Evolutionary conservation across 2,113 vertebrate species (phyloP).

Genomic region (Chloebia gouldiae): DNA sequence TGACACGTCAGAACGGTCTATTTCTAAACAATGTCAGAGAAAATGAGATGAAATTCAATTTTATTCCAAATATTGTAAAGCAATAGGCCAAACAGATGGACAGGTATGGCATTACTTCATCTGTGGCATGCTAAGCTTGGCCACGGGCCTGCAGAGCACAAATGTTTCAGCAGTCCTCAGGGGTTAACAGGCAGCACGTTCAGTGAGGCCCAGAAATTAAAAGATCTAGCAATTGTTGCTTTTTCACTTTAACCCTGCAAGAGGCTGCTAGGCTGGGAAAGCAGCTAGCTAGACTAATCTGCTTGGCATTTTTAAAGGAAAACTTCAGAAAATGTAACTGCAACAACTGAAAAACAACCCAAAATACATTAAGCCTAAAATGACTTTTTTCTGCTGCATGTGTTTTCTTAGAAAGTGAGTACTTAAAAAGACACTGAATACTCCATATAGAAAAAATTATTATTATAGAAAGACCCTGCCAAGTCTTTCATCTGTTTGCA

Average conservation of each 20-base stretch:
- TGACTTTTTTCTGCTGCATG: background rate
- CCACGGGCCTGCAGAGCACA: slow-evolving; percentile 10
- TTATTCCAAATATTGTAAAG: slow-evolving; percentile 67
- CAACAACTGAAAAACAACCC: background rate
- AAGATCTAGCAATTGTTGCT: slow-evolving; percentile 14
- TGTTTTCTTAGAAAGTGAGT: background rate
- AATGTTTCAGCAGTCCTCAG: slow-evolving; percentile 55
- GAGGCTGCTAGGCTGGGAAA: background rate
- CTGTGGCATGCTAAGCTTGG: slow-evolving; percentile 55
- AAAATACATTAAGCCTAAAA: background rate
- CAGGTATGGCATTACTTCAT: slow-evolving; percentile 73
- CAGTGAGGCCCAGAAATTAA: slow-evolving; percentile 33
- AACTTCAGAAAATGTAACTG: background rate
- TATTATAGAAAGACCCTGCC: background rate
- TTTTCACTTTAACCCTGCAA: slow-evolving; percentile 58
- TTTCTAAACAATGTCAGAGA: slow-evolving; percentile 69
- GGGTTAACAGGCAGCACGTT: slow-evolving; percentile 49
- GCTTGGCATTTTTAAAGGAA: background rate
- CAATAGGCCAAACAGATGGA: slow-evolving; percentile 64
- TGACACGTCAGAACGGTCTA: slow-evolving; percentile 45
- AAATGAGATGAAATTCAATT: slow-evolving; percentile 56
- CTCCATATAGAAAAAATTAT: background rate
- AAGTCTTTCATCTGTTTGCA: background rate
- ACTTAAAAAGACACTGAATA: background rate
- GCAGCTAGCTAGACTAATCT: background rate